A percentile compares a stretch with the other conserved stretches of the same genome.
These are phyloP conservation scores for Cebidichthys violaceus DNA, from an alignment of 2,113 vertebrate species.

Conservation along the genomic window DNA sequence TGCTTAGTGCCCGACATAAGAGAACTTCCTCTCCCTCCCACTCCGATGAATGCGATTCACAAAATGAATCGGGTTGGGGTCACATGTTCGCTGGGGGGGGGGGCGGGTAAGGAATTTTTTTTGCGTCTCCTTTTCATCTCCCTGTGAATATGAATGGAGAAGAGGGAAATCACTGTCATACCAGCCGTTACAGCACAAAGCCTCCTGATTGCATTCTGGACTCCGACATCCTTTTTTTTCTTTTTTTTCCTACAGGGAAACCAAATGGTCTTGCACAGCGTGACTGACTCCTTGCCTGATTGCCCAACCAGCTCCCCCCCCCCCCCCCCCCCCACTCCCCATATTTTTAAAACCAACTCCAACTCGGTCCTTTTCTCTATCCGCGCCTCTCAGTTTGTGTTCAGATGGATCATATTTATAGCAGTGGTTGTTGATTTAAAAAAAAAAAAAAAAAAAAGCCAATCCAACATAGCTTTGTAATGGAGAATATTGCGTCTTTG, in stretches of 20 bases:
- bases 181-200: constrained; percentile 78
- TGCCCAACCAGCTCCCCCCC: constrained; percentile 57
- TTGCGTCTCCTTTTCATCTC: constrained; percentile 66
- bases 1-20: constrained; percentile 51
- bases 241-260: constrained; percentile 71
- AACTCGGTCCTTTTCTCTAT: constrained; percentile 27
- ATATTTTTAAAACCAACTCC: constrained; percentile 48
- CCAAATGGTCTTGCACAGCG: constrained; percentile 78
- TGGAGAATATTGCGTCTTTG: neutral
- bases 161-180: constrained; percentile 78
- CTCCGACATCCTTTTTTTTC: constrained; percentile 67
- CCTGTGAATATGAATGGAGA: constrained; percentile 67
- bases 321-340: neutral
- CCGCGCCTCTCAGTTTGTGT: constrained; percentile 35
- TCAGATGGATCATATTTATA: constrained; percentile 32
- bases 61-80: constrained; percentile 71
- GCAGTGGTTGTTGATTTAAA: constrained; percentile 23
- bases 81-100: constrained; percentile 59
- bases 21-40: constrained; percentile 73
- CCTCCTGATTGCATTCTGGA: constrained; percentile 82
- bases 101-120: constrained; percentile 59
- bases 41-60: constrained; percentile 67
- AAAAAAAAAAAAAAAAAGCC: too few relatives aligned
- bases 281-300: constrained; percentile 81
- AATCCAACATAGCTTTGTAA: neutral